phyloP scores from a whole-genome alignment of 1,140 invertebrate genomes.

The Diploscapter pachys region DNA sequence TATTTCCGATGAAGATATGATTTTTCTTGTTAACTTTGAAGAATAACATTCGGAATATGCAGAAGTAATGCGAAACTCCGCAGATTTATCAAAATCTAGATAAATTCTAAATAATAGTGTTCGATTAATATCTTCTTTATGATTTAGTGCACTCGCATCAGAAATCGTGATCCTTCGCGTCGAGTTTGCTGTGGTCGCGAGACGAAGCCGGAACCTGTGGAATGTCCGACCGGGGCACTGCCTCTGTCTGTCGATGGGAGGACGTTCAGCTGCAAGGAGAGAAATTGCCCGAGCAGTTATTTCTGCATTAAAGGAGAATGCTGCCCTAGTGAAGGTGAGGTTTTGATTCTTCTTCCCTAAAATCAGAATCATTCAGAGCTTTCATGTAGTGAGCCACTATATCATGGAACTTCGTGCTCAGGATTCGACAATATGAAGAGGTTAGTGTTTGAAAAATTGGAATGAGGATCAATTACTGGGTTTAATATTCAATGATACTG shows the following conservation, averaged over 20 bases:
- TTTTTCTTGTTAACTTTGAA: too few species aligned
- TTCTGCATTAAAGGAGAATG: not conserved
- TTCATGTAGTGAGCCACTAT: not conserved
- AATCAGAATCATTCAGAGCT: not conserved
- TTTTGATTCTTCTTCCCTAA: too few species aligned
- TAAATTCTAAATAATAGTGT: too few species aligned
- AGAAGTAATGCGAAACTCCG: too few species aligned
- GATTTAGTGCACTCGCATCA: too few species aligned
- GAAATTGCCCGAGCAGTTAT: slow-evolving; percentile 9
- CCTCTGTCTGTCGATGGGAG: slow-evolving; percentile 6
- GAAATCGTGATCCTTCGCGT: not conserved
- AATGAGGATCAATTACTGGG: too few species aligned
- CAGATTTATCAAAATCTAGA: too few species aligned
- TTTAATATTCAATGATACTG: too few species aligned
- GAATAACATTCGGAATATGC: too few species aligned
- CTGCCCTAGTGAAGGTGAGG: not conserved
- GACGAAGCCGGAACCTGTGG: not conserved
- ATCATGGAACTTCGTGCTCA: not conserved
- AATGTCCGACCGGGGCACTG: slow-evolving; percentile 8
- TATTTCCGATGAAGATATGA: too few species aligned
- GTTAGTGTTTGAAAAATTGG: too few species aligned
- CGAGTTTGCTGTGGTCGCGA: slow-evolving; percentile 8
- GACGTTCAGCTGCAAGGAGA: slow-evolving; percentile 1
- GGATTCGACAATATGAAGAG: not conserved
- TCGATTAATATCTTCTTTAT: too few species aligned